Conservation (phyloP, 2,888 invertebrate genomes). For the Mythimna pallens region DNA sequence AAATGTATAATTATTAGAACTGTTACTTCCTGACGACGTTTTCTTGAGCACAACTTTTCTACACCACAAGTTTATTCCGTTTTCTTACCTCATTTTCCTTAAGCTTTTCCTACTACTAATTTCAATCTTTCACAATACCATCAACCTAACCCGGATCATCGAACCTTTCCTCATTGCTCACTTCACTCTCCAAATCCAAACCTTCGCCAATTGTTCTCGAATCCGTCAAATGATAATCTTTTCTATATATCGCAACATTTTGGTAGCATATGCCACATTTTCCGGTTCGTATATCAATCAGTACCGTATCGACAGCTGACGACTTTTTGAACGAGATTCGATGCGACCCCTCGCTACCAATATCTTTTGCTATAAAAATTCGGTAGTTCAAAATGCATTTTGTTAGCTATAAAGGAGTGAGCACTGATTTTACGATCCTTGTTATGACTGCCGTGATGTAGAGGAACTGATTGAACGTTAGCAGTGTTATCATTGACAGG, state of each 20-base stretch:
- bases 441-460: constrained; percentile 9
- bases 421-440: constrained; percentile 35
- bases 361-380: constrained; percentile 58
- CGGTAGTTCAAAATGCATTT: constrained; percentile 61
- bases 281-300: constrained; percentile 79
- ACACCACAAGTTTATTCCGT: background rate
- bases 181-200: background rate
- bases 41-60: too few relatives aligned
- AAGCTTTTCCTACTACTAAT: background rate
- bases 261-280: constrained; percentile 29
- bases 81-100: background rate
- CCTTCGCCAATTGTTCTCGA: constrained; percentile 39
- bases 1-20: background rate
- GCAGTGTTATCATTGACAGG: constrained; percentile 11
- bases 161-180: background rate
- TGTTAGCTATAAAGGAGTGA: constrained; percentile 35
- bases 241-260: constrained; percentile 49
- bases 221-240: constrained; percentile 51
- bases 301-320: constrained; percentile 72
- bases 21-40: background rate
- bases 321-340: constrained; percentile 82
- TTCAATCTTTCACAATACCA: background rate
- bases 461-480: constrained; percentile 6
- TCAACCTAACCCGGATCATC: background rate
- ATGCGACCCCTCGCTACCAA: constrained; percentile 64